These are phyloP conservation scores for Beris morrisii DNA, from an alignment of 2,888 invertebrate species.

Conservation along the genomic window DNA sequence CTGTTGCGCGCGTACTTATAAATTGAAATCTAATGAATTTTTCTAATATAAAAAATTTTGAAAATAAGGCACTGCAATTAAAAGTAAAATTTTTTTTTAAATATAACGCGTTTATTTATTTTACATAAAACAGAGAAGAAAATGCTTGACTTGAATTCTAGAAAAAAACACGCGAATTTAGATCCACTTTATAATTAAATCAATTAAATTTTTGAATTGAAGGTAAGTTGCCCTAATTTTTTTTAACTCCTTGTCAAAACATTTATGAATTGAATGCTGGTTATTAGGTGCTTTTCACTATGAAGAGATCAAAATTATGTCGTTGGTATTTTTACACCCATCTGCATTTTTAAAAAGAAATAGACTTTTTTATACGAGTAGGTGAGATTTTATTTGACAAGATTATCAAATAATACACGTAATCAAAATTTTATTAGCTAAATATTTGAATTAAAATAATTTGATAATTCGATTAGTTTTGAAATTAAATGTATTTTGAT, in stretches of 20 bases:
- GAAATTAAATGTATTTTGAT: too few species aligned
- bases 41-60: not conserved
- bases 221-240: slow-evolving; percentile 22
- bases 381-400: too few species aligned
- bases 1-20: slow-evolving; percentile 61
- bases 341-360: too few species aligned
- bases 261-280: too few species aligned
- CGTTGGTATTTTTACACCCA: not conserved
- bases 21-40: not conserved
- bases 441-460: too few species aligned
- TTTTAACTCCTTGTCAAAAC: not conserved
- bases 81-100: slow-evolving; percentile 35
- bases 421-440: too few species aligned
- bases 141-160: slow-evolving; percentile 49
- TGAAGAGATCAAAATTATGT: not conserved
- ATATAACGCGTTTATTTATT: slow-evolving; percentile 9
- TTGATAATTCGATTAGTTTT: too few species aligned
- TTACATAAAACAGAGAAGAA: slow-evolving; percentile 35
- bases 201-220: slow-evolving; percentile 6
- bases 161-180: not conserved
- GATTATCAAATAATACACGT: too few species aligned
- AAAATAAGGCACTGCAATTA: slow-evolving; percentile 10
- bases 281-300: not conserved
- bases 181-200: slow-evolving; percentile 10
- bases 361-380: too few species aligned